Evolutionary conservation across 2,797 vertebrate genomes (phyloP).

Genomic region (Schizothorax lantsangensis): DNA sequence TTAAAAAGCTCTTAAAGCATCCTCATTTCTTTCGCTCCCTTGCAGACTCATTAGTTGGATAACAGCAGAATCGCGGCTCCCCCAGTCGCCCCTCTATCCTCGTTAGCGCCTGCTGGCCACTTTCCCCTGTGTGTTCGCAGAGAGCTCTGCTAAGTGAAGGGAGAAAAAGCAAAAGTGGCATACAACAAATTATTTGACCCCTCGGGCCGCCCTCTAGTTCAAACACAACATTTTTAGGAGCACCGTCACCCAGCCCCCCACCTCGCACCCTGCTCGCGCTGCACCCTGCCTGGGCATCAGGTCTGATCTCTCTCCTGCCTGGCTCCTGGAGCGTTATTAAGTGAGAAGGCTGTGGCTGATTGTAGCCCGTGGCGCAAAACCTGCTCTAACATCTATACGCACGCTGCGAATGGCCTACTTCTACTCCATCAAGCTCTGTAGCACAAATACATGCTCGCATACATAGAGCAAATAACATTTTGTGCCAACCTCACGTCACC

Average conservation of each 20-base stretch:
- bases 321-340: constrained; percentile 55
- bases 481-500: constrained; percentile 47
- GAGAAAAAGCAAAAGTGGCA: constrained; percentile 53
- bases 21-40: constrained; percentile 45
- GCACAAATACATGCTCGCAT: constrained; percentile 49
- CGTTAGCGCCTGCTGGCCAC: constrained; percentile 38
- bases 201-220: constrained; percentile 39
- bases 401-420: constrained; percentile 48
- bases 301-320: constrained; percentile 53
- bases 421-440: constrained; percentile 50
- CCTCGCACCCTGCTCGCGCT: constrained; percentile 35
- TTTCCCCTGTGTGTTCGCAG: constrained; percentile 34
- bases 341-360: constrained; percentile 46
- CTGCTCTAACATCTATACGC: constrained; percentile 41
- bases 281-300: constrained; percentile 51
- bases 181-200: constrained; percentile 51
- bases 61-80: constrained; percentile 20
- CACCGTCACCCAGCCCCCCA: constrained; percentile 23
- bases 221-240: constrained; percentile 51
- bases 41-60: constrained; percentile 42
- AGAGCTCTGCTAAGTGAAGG: constrained; percentile 46
- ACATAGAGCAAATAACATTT: constrained; percentile 52
- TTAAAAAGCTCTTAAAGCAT: constrained; percentile 49
- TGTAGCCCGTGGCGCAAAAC: constrained; percentile 54
- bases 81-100: constrained; percentile 36